phyloP scores from a whole-genome alignment of 2,113 vertebrate species.

The Ochotona curzoniae region DNA sequence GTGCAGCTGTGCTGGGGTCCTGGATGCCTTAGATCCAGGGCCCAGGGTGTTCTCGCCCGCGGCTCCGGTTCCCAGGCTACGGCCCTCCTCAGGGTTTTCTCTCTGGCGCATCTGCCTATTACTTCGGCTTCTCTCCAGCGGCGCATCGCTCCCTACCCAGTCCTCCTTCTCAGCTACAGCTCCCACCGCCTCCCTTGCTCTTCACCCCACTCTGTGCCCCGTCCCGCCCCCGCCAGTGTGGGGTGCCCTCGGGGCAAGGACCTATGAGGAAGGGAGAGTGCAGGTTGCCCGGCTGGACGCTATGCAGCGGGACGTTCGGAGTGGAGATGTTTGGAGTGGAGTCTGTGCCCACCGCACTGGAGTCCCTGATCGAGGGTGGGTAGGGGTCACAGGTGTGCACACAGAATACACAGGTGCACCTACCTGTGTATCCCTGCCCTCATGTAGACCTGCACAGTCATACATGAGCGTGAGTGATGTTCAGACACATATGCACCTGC shows the following conservation, averaged over 20 bases:
- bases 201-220: neutral
- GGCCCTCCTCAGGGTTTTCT: neutral
- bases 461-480: neutral
- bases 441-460: neutral
- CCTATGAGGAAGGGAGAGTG: neutral
- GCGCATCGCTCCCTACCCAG: neutral
- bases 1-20: neutral
- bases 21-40: neutral
- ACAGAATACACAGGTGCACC: neutral
- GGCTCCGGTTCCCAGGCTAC: neutral
- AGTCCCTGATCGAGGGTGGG: constrained; percentile 33
- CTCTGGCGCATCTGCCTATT: neutral
- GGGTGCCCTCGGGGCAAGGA: neutral
- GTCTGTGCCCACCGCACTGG: neutral
- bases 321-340: neutral
- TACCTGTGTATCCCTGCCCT: neutral
- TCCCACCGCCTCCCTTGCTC: neutral
- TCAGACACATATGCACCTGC: neutral
- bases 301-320: neutral
- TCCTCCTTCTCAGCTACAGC: neutral
- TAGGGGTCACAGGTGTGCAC: neutral
- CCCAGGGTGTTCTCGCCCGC: neutral
- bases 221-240: neutral
- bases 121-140: neutral
- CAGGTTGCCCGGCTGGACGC: neutral